Base-by-base conservation (phyloP, 2,888 invertebrate genomes). In the Dinocampus coccinellae region DNA sequence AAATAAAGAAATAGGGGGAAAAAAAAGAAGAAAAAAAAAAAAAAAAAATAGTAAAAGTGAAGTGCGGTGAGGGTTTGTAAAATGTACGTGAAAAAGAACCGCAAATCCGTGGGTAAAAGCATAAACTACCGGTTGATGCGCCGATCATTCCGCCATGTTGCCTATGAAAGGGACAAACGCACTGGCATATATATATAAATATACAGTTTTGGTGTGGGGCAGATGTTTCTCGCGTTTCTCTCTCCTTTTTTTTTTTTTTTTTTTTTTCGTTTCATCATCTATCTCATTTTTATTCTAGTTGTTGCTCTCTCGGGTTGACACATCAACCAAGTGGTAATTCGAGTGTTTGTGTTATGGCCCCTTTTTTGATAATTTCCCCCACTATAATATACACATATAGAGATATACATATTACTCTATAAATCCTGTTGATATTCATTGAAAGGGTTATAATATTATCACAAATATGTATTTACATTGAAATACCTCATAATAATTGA, bases 121-220 rank as follows among this genome's bases (percentile, higher is more conserved):
- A 82, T 83, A 85, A n/a, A 85, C 85, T 84, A 84, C 83, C 82
- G 82, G 82, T 82, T 82, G 83, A 83, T 83, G 85, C 84, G 77
- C 84, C 83, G 86, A 87, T 87, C 87, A 87, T 87, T 87, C 86
- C 86, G 86, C 86, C 86, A 83, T 85, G 84, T 80, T 86, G 85
- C 78, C 76, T 83, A 72, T 77, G 81, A 87, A 85, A 86, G 80
- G 83, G 83, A 72, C 42, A 53, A n/a, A 64, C 60, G 73, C 74
- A 72, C 77, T 64, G 16, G 47, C 16, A 47, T 47, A n/a, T 47
- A 47, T 6, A 16, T 47, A 47, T 47, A 47, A 7, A 16, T 47
- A 47, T 7, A 47, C 16, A 16, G 47, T 4, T 20, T 47, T n/a
- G 20, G n/a, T 47, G 47, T 73, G 63, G 73, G 78, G 77, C 79